Conservation (phyloP, 2,113 vertebrate genomes). For the Crotalus horridus region DNA sequence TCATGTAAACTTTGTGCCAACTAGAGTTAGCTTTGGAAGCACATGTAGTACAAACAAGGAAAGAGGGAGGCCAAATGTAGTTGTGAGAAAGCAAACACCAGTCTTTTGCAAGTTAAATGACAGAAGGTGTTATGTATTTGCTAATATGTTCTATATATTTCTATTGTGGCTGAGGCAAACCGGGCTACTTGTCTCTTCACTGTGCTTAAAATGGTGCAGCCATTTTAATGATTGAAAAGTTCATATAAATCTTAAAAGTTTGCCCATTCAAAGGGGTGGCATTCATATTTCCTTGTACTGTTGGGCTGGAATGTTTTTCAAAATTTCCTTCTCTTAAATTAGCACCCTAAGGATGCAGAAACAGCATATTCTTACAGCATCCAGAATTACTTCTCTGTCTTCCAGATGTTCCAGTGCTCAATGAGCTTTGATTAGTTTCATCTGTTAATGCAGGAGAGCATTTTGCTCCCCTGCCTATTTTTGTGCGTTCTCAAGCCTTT, state of each 20-base stretch:
- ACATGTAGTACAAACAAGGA: not conserved
- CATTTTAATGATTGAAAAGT: not conserved
- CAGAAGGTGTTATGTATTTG: not conserved
- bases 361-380: not conserved
- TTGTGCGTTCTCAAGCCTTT: not conserved
- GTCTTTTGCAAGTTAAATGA: not conserved
- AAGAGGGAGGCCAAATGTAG: not conserved
- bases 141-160: not conserved
- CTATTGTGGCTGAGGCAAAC: not conserved
- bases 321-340: not conserved
- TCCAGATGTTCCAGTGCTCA: not conserved
- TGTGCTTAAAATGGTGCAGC: too few relatives aligned
- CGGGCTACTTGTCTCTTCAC: not conserved
- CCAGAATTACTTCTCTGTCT: rapidly evolving
- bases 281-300: not conserved
- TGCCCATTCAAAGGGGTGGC: not conserved
- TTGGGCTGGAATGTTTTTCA: not conserved
- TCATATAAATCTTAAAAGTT: not conserved
- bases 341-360: not conserved
- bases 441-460: not conserved
- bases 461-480: not conserved
- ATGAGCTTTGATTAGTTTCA: not conserved
- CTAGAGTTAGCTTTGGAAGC: conserved; percentile 42
- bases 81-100: not conserved
- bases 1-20: conserved; percentile 34